Evolutionary conservation across 1,140 invertebrate genomes (phyloP).

Genomic region (Platyura marginata): DNA sequence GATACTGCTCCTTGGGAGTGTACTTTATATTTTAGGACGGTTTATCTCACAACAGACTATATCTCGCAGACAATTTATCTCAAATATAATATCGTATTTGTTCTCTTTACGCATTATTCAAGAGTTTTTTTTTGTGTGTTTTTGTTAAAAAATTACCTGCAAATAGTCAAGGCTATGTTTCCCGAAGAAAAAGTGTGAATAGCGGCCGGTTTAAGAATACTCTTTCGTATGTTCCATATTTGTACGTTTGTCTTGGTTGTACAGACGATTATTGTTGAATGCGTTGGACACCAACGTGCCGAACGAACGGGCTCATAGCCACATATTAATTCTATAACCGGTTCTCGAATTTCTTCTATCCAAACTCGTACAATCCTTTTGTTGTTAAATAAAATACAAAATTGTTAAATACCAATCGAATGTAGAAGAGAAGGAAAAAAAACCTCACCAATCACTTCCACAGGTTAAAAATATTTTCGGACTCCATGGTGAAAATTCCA

Average conservation of each 20-base stretch:
- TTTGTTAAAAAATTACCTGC: not conserved
- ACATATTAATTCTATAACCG: conserved; percentile 38
- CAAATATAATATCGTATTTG: too few relatives aligned
- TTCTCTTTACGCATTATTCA: too few relatives aligned
- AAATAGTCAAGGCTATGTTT: not conserved
- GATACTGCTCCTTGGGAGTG: too few relatives aligned
- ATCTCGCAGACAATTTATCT: too few relatives aligned
- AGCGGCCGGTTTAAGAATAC: conserved; percentile 39
- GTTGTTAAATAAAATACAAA: not conserved
- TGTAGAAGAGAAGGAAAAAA: conserved; percentile 17
- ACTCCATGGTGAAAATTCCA: conserved; percentile 64
- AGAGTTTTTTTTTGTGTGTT: conserved; percentile 7
- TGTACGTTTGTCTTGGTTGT: conserved; percentile 47
- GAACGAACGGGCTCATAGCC: conserved; percentile 38
- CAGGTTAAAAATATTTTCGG: conserved; percentile 56
- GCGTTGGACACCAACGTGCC: conserved; percentile 59
- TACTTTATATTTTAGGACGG: too few relatives aligned
- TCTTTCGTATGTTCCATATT: conserved; percentile 52
- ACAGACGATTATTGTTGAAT: conserved; percentile 63
- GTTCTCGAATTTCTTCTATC: conserved; percentile 43
- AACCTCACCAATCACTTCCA: conserved; percentile 57
- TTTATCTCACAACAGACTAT: too few relatives aligned
- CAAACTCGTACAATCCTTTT: conserved; percentile 45
- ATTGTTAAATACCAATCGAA: not conserved
- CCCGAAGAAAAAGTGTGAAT: conserved; percentile 4